Conservation (phyloP, 2,888 invertebrate species). For the Rhimphoctona megacephalus region DNA sequence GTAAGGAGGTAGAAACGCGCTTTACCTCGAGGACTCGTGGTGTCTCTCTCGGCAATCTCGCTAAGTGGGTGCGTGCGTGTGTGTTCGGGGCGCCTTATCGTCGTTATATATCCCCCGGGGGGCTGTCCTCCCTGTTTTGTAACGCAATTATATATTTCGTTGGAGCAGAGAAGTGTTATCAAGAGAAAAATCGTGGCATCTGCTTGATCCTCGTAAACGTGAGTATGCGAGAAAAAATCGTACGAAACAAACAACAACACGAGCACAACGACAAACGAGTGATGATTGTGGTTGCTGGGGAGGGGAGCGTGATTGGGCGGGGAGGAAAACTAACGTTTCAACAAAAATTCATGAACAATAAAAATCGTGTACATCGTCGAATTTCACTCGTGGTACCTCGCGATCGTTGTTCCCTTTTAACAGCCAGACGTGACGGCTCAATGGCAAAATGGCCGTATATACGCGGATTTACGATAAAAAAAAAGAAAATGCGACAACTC, state of each 20-base stretch:
- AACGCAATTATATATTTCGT: constrained; percentile 56
- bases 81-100: constrained; percentile 52
- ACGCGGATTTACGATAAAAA: constrained; percentile 78
- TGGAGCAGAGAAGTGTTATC: constrained; percentile 24
- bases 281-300: constrained; percentile 36
- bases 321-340: constrained; percentile 11
- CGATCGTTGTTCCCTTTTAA: constrained; percentile 38
- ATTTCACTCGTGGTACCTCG: constrained; percentile 29
- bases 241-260: constrained; percentile 18
- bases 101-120: constrained; percentile 60
- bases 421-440: constrained; percentile 80
- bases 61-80: constrained; percentile 38
- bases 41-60: constrained; percentile 67
- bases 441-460: constrained; percentile 82
- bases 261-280: constrained; percentile 35
- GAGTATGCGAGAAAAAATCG: constrained; percentile 48
- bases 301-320: constrained; percentile 7
- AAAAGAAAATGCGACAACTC: constrained; percentile 26
- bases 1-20: constrained; percentile 74
- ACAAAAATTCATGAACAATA: constrained; percentile 34
- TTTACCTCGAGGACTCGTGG: constrained; percentile 71
- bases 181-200: constrained; percentile 55
- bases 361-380: constrained; percentile 27
- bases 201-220: constrained; percentile 60
- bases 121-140: constrained; percentile 62